Conservation (phyloP, 2,797 vertebrate species). For the Poecilia picta region DNA sequence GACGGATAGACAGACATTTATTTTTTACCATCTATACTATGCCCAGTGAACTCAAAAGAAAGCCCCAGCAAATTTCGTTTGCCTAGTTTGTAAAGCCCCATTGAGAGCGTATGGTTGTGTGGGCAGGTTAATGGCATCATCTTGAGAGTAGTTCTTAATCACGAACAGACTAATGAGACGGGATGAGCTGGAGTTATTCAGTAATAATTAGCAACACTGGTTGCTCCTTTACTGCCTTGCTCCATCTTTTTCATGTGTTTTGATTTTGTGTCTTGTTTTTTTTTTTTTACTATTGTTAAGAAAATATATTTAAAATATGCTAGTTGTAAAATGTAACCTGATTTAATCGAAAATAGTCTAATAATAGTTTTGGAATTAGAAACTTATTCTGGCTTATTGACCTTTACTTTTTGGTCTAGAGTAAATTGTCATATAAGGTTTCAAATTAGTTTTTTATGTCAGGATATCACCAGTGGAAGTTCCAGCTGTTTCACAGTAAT, state of each 20-base stretch:
- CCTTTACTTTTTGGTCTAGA: too few species aligned
- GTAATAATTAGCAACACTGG: conserved; percentile 47
- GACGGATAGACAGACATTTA: not conserved
- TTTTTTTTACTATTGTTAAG: too few species aligned
- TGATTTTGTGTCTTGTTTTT: conserved; percentile 5
- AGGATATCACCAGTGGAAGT: too few species aligned
- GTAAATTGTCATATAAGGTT: too few species aligned
- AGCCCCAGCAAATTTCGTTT: conserved; percentile 48
- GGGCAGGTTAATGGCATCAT: conserved; percentile 73
- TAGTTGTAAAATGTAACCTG: too few species aligned
- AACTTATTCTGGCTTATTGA: too few species aligned
- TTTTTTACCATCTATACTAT: conserved; percentile 6
- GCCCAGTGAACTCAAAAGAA: conserved; percentile 24
- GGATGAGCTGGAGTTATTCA: conserved; percentile 55
- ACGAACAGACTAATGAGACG: conserved; percentile 68
- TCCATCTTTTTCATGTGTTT: not conserved
- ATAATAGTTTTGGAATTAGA: too few species aligned
- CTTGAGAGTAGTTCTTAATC: conserved; percentile 74
- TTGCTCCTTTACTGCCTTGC: not conserved
- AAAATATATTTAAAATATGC: too few species aligned
- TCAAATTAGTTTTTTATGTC: too few species aligned
- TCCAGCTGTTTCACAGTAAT: too few species aligned
- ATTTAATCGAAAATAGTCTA: too few species aligned
- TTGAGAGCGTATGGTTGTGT: conserved; percentile 66
- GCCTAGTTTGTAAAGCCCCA: conserved; percentile 56